These are phyloP conservation scores for Tipula lateralis DNA, from an alignment of 2,888 invertebrate genomes.

Conservation along the genomic window DNA sequence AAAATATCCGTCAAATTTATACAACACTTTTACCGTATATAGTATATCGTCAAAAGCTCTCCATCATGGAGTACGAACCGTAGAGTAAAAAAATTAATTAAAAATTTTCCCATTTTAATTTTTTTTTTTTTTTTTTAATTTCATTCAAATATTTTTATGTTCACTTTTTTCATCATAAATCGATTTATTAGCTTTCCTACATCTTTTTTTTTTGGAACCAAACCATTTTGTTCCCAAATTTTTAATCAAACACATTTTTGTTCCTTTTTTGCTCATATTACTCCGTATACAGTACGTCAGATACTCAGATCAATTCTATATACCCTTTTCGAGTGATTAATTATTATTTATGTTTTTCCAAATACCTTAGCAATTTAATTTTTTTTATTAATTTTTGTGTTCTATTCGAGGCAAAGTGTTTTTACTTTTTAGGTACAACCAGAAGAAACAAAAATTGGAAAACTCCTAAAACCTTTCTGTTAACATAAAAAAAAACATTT, in stretches of 20 bases:
- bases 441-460: background rate
- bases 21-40: background rate
- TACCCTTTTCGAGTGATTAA: constrained; percentile 24
- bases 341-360: background rate
- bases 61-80: background rate
- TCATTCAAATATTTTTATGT: background rate
- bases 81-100: background rate
- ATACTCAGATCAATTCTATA: background rate
- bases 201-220: background rate
- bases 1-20: background rate
- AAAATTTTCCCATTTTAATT: background rate
- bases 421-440: background rate
- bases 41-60: background rate
- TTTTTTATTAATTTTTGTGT: constrained; percentile 3
- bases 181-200: background rate
- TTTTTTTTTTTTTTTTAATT: background rate
- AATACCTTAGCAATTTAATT: background rate
- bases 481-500: background rate
- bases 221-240: background rate
- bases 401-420: background rate
- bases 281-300: background rate
- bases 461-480: background rate
- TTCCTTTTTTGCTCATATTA: background rate
- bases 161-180: background rate
- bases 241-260: background rate